A percentile compares a stretch with the other conserved stretches of the same genome.
These are phyloP conservation scores for Melolontha melolontha DNA, from an alignment of 2,888 invertebrate genomes.

Conservation along the genomic window DNA sequence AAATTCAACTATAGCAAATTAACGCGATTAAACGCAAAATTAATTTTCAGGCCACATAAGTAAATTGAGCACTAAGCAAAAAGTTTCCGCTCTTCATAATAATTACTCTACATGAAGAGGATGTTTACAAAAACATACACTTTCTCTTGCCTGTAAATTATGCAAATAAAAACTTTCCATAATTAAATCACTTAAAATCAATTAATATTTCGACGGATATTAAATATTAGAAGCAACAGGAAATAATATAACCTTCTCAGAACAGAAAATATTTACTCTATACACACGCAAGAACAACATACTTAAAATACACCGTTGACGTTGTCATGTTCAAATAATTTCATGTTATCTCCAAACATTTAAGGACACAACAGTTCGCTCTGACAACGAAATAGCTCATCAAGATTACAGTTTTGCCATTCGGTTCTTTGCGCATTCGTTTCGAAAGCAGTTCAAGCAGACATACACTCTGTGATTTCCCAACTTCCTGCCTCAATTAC, in stretches of 20 bases:
- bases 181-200: slow-evolving; percentile 6
- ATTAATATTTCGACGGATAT: slow-evolving; percentile 22
- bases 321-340: slow-evolving; percentile 14
- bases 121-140: slow-evolving; percentile 19
- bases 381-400: slow-evolving; percentile 27
- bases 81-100: not conserved
- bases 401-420: slow-evolving; percentile 39
- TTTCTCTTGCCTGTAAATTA: slow-evolving; percentile 26
- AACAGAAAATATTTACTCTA: slow-evolving; percentile 2
- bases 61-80: not conserved
- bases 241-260: slow-evolving; percentile 20
- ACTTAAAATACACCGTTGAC: not conserved
- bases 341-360: slow-evolving; percentile 17
- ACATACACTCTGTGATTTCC: slow-evolving; percentile 57
- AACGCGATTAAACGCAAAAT: no score
- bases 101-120: not conserved
- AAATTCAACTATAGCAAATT: no score
- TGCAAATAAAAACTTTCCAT: slow-evolving; percentile 28
- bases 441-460: slow-evolving; percentile 42
- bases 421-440: slow-evolving; percentile 39
- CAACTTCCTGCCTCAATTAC: slow-evolving; percentile 66
- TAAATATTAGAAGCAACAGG: slow-evolving; percentile 11
- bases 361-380: slow-evolving; percentile 20
- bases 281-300: not conserved
- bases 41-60: no score